These are phyloP conservation scores for Phallusia fumigata DNA, from an alignment of 23 tunicate genomes.

Conservation along the genomic window DNA sequence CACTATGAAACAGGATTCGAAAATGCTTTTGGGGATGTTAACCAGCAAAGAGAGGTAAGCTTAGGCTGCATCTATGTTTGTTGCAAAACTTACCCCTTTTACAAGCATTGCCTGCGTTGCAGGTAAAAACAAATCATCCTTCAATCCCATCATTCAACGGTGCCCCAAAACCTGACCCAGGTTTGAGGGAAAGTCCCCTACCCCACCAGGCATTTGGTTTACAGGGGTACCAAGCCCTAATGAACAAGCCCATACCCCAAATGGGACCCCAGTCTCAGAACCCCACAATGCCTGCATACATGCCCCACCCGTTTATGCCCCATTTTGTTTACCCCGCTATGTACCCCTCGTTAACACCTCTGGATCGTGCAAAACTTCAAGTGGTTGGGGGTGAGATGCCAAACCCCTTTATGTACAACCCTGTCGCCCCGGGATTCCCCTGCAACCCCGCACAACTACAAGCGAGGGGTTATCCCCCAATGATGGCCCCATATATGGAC, in stretches of 20 bases:
- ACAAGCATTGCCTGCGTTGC: background rate
- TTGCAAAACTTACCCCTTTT: too few species aligned
- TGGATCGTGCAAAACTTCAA: constrained; percentile 38
- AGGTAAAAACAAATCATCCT: background rate
- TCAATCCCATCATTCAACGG: background rate
- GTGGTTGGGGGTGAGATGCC: constrained; percentile 28
- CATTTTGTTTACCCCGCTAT: constrained; percentile 46
- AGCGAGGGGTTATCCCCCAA: background rate
- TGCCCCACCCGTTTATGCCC: constrained; percentile 44
- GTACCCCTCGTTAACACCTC: constrained; percentile 36
- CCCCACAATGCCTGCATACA: background rate
- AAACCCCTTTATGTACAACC: constrained; percentile 4
- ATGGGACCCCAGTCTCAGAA: background rate
- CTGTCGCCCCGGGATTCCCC: background rate
- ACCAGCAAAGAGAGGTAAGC: too few species aligned
- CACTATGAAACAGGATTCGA: too few species aligned
- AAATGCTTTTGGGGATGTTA: too few species aligned
- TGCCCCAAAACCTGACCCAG: background rate
- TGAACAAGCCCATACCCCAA: background rate
- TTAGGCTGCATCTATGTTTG: too few species aligned
- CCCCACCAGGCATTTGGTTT: constrained; percentile 4
- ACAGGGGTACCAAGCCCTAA: background rate
- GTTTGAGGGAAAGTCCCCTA: background rate
- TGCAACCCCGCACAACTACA: background rate
- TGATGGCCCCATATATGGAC: constrained; percentile 29